Evolutionary conservation across 92 coral and sea anemone species (phyloP), one percentile per base, ranked within the genome.

Genomic region (Palythoa heliodiscus): DNA sequence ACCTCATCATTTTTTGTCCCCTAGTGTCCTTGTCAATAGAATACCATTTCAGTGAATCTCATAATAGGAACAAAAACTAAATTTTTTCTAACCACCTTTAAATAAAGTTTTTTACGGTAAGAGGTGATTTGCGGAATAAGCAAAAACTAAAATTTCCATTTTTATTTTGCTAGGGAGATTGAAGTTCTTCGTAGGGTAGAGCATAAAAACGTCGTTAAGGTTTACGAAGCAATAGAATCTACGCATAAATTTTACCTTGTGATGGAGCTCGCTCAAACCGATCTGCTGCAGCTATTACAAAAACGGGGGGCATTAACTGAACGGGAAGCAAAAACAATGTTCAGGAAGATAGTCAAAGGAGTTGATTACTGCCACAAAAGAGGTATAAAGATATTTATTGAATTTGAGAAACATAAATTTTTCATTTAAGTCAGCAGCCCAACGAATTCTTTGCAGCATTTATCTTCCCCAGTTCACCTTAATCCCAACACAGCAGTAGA

Each of bases 231-330:
- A 11, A 89, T 94, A 35, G 98, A 94, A 55, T 93, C 95, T 50
- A 86, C 78, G 4, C 71, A 78, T 50, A 81, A 89, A 2, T 90
- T 90, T 83, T 94, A 92, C 87, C 89, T 94, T 74, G 88, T 94
- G 72, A 92, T 94, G 98, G 98, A 94, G 86, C 78, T 92, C 9
- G 98, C 98, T 24, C 91, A 94, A 24, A 93, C 92, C 4, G 98
- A 94, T 73, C 78, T 94, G 50, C 92, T 94, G 19, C 83, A 83
- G 68, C 83, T 90, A 24, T 50, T 94, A 25, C 98, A 86, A 40
- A 75, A 90, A 71, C 87, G 88, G 67, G 89, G 73, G 14, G 70
- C 84, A 19, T 52, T 94, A 15, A 55, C 77, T 6, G 98, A 94
- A 77, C 76, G 87, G 23, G 95, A 94, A 69, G 92, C 98, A 10